Evolutionary conservation across 2,797 vertebrate species (phyloP).

Genomic region (Notolepis coatsorum): DNA sequence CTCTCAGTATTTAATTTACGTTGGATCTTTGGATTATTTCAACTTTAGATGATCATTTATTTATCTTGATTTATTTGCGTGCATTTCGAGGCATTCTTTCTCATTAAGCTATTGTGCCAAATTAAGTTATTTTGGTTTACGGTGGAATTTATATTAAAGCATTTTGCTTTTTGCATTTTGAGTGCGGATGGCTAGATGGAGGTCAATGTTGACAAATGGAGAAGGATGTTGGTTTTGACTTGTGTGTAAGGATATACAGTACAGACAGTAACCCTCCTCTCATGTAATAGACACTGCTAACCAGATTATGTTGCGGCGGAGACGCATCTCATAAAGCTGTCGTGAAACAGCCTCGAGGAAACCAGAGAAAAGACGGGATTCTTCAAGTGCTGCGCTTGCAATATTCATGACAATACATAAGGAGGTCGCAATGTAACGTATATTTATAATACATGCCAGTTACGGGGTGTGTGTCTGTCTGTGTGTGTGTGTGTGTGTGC

Average conservation of each 20-base stretch:
- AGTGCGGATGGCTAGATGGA: conserved; percentile 62
- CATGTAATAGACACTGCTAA: conserved; percentile 53
- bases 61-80: conserved; percentile 68
- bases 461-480: conserved; percentile 54
- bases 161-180: conserved; percentile 61
- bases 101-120: conserved; percentile 73
- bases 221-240: conserved; percentile 49
- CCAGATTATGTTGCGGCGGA: conserved; percentile 50
- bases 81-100: conserved; percentile 69
- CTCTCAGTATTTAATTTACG: conserved; percentile 52
- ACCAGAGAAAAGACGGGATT: conserved; percentile 37
- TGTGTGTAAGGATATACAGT: conserved; percentile 34
- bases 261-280: conserved; percentile 34
- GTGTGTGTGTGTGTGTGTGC: conserved; percentile 5
- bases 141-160: conserved; percentile 66
- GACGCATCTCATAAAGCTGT: conserved; percentile 57
- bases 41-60: conserved; percentile 63
- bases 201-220: conserved; percentile 43
- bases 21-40: conserved; percentile 67
- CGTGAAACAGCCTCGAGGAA: conserved; percentile 38
- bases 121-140: conserved; percentile 55
- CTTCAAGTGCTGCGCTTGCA: conserved; percentile 44
- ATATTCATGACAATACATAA: conserved; percentile 20
- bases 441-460: conserved; percentile 67
- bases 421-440: conserved; percentile 70